Conservation (phyloP, 1,140 invertebrate species). For the Mercenaria mercenaria region DNA sequence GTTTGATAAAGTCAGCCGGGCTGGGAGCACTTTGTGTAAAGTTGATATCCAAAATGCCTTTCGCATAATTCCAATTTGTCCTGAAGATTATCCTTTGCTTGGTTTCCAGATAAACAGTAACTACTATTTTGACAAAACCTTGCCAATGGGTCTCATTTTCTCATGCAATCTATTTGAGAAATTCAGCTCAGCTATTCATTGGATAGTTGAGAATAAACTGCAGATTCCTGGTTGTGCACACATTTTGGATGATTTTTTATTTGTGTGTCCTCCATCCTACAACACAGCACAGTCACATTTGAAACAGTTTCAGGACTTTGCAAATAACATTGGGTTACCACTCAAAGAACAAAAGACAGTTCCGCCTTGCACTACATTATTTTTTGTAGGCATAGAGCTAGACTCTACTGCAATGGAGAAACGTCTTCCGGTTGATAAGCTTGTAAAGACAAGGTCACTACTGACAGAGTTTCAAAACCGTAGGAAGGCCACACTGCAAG, state of each 20-base stretch:
- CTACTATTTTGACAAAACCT: conserved; percentile 62
- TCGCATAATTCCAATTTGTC: conserved; percentile 46
- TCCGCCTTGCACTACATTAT: background rate
- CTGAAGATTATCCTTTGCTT: conserved; percentile 23
- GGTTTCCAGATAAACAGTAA: conserved; percentile 47
- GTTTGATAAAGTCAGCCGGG: no score
- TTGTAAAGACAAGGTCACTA: background rate
- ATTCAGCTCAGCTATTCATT: conserved; percentile 34
- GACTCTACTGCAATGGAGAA: conserved; percentile 35
- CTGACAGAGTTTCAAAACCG: background rate
- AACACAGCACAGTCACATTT: conserved; percentile 5
- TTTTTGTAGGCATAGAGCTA: conserved; percentile 22
- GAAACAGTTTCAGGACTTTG: conserved; percentile 20
- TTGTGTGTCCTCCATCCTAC: conserved; percentile 7
- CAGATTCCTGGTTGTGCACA: conserved; percentile 31
- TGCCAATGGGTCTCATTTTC: conserved; percentile 60
- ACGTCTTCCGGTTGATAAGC: background rate
- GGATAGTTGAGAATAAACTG: background rate
- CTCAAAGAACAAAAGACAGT: conserved; percentile 51
- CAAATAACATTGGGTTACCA: conserved; percentile 19
- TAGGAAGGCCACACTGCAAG: conserved; percentile 17
- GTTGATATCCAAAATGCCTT: conserved; percentile 63
- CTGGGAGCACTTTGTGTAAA: conserved; percentile 4
- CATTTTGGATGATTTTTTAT: no score
- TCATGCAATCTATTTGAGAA: conserved; percentile 64